Conservation (phyloP, 2,797 vertebrate species). For the Malurus splendens region DNA sequence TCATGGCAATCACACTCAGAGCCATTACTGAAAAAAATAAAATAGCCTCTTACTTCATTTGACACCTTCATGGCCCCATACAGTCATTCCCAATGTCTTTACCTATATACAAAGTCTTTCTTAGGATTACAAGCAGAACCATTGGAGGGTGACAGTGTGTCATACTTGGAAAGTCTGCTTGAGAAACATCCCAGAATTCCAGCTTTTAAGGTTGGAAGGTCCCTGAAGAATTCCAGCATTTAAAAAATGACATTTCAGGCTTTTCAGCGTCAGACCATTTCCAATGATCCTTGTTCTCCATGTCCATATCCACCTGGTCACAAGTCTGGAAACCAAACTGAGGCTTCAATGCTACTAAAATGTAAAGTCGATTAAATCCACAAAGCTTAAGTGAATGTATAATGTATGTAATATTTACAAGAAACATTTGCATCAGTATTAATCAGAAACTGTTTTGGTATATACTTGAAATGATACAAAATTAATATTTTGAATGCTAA, state of each 20-base stretch:
- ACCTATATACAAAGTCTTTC: constrained; percentile 45
- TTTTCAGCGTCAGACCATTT: not conserved
- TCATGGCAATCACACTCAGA: constrained; percentile 68
- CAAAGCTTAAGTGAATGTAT: constrained; percentile 5
- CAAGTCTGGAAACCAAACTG: constrained; percentile 27
- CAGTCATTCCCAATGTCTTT: constrained; percentile 6
- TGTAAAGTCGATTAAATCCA: not conserved
- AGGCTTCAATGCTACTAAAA: constrained; percentile 41
- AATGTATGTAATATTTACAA: constrained; percentile 36
- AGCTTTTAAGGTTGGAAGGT: constrained; percentile 23
- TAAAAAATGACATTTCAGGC: not conserved
- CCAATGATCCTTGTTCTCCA: not conserved
- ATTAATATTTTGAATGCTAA: constrained; percentile 68
- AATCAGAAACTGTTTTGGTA: constrained; percentile 66
- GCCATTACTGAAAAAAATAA: constrained; percentile 6
- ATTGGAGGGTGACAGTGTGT: constrained; percentile 7
- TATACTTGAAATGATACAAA: constrained; percentile 72
- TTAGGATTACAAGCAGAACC: constrained; percentile 20
- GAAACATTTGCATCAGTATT: constrained; percentile 57
- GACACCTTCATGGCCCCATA: constrained; percentile 25
- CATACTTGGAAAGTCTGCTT: constrained; percentile 15
- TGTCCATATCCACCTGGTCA: not conserved
- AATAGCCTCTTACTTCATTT: constrained; percentile 22
- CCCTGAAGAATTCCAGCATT: constrained; percentile 39
- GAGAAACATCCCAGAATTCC: constrained; percentile 28